Evolutionary conservation across 2,888 invertebrate species (phyloP), one percentile per base, ranked within the genome.

Genomic region (Matsumyia berberina): DNA sequence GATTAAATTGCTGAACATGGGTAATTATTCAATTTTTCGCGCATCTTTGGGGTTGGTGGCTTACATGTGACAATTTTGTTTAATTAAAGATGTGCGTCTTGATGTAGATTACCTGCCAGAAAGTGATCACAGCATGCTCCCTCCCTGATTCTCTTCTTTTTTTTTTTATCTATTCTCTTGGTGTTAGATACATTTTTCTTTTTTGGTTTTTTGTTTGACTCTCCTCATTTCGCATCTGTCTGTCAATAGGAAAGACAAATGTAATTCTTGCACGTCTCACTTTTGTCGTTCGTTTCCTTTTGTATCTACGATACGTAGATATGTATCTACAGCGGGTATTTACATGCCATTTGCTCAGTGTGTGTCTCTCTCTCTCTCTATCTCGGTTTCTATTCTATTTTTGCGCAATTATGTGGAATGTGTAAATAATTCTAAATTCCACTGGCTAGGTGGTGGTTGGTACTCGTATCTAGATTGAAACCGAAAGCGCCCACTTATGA

Each of bases 221-320:
- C 12, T 11, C 35, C 35, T 66, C 46, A 60, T 69, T 74, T 85
- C 64, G 51, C 66, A 76, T 80, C 66, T 79, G 74, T 53, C 79
- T 79, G 74, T 80, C 64, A 79, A 80, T 70, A 67, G 46, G 55
- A 85, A 80, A 79, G 62, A 70, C 46, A 80, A 79, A 79, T 70
- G 79, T 79, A 79, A 76, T 79, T 80, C 74, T 69, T 79, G 62
- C 79, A 79, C 64, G 73, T 79, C 57, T 51, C 24, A 11, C 29
- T 39, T 31, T 37, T 19, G 33, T 53, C 42, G 44, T 58, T 62
- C 11, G 19, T 49, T 64, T 2, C 33, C n/a, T 42, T 1, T 12
- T 37, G 44, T 64, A 11, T 58, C 44, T 58, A 24, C 1, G 24
- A 51, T 58, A 24, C 11, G 42, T 29, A 39, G 39, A 33, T 60